Evolutionary conservation across 2,888 invertebrate species (phyloP).

Genomic region (Drosophila colorata): DNA sequence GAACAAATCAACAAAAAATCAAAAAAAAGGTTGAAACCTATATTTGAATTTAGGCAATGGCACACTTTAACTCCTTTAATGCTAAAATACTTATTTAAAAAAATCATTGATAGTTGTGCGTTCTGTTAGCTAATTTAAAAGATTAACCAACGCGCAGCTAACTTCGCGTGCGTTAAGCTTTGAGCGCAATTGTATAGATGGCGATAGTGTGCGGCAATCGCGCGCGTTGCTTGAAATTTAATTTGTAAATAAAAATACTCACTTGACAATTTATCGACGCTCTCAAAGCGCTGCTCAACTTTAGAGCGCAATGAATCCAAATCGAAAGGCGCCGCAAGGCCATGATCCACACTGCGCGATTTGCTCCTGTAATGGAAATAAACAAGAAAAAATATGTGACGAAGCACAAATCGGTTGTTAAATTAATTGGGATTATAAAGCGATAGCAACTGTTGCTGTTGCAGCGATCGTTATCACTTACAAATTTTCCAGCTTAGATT

Average conservation of each 20-base stretch:
- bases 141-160: constrained; percentile 31
- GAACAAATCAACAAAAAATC: background rate
- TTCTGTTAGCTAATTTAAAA: constrained; percentile 16
- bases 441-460: constrained; percentile 58
- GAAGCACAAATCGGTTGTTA: constrained; percentile 42
- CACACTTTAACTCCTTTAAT: too few species aligned
- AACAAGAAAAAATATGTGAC: constrained; percentile 27
- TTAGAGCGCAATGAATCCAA: constrained; percentile 93
- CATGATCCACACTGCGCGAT: constrained; percentile 96
- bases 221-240: constrained; percentile 21
- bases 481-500: constrained; percentile 74
- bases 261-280: constrained; percentile 89
- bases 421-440: constrained; percentile 54
- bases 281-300: constrained; percentile 94
- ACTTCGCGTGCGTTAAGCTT: constrained; percentile 23
- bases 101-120: constrained; percentile 12
- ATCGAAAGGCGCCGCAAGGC: constrained; percentile 93
- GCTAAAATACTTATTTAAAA: background rate
- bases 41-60: too few species aligned
- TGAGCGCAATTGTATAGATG: constrained; percentile 25
- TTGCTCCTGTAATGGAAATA: constrained; percentile 91
- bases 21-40: too few species aligned
- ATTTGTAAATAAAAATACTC: constrained; percentile 62
- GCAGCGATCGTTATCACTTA: constrained; percentile 75
- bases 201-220: constrained; percentile 11